phyloP scores from a whole-genome alignment of 2,113 vertebrate genomes.

The Porphyrio hochstetteri region DNA sequence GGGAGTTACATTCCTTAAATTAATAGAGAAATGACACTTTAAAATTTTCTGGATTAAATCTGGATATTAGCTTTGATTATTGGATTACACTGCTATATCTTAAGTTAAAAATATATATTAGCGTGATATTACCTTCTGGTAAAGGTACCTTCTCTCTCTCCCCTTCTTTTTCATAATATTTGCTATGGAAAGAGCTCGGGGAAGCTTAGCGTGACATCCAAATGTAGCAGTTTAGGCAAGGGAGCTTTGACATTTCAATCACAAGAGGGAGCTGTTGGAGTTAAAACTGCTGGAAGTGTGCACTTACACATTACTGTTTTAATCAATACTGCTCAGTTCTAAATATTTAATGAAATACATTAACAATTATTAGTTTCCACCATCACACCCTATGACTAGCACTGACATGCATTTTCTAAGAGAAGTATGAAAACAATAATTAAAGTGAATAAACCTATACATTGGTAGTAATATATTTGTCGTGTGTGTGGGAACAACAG shows the following conservation, averaged over 20 bases:
- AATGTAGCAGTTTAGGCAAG: neutral
- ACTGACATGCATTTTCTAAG: constrained; percentile 61
- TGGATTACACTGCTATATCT: neutral
- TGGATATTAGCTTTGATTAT: neutral
- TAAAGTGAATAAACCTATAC: constrained; percentile 65
- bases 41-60: constrained; percentile 14
- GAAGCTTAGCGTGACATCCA: neutral
- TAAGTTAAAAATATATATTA: neutral
- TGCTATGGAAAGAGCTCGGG: neutral
- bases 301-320: neutral
- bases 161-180: neutral
- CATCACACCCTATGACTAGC: constrained; percentile 50
- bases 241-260: constrained; percentile 10
- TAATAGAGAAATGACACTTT: neutral
- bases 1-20: neutral
- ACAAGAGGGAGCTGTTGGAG: constrained; percentile 81
- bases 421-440: constrained; percentile 72
- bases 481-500: constrained; percentile 29
- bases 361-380: constrained; percentile 76
- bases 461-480: constrained; percentile 37
- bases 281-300: constrained; percentile 35
- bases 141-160: neutral
- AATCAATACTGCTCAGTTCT: constrained; percentile 58
- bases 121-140: neutral
- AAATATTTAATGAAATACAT: constrained; percentile 73